phyloP scores from a whole-genome alignment of 2,113 vertebrate genomes.

The Menidia beryllina region DNA sequence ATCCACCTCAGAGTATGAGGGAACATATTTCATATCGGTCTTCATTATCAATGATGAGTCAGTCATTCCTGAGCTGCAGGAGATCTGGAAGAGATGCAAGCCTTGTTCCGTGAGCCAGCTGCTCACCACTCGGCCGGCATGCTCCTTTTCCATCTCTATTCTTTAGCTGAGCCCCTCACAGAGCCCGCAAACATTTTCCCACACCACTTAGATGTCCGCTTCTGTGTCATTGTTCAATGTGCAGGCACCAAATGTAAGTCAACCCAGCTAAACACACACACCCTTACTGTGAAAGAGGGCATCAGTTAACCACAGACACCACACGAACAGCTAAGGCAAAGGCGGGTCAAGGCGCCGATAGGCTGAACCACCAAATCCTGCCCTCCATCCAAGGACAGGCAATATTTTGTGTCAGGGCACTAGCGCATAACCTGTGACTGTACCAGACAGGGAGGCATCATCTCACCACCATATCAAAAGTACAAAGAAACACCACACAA shows the following conservation, averaged over 20 bases:
- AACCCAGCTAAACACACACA: slow-evolving; percentile 26
- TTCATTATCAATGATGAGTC: slow-evolving; percentile 48
- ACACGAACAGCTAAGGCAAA: slow-evolving; percentile 30
- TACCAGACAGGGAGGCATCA: neutral
- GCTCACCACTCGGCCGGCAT: slow-evolving; percentile 34
- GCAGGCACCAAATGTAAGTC: slow-evolving; percentile 19
- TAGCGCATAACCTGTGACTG: slow-evolving; percentile 30
- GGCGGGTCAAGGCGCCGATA: slow-evolving; percentile 21
- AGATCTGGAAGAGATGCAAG: slow-evolving; percentile 40
- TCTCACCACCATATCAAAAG: neutral
- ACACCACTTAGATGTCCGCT: slow-evolving; percentile 57
- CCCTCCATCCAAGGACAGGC: slow-evolving; percentile 17
- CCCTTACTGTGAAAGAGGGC: slow-evolving; percentile 12
- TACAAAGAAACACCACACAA: neutral
- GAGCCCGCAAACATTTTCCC: slow-evolving; percentile 56
- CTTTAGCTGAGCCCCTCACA: slow-evolving; percentile 35
- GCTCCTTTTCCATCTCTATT: slow-evolving; percentile 44
- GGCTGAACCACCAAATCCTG: slow-evolving; percentile 24
- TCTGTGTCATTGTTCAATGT: slow-evolving; percentile 28
- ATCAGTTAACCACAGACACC: slow-evolving; percentile 21
- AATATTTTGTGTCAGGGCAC: slow-evolving; percentile 23
- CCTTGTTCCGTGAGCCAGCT: slow-evolving; percentile 41
- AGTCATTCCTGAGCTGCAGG: slow-evolving; percentile 47
- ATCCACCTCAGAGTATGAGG: slow-evolving; percentile 5
- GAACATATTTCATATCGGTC: slow-evolving; percentile 22